Evolutionary conservation across 2,888 invertebrate genomes (phyloP).

Genomic region (Catocala sponsa): DNA sequence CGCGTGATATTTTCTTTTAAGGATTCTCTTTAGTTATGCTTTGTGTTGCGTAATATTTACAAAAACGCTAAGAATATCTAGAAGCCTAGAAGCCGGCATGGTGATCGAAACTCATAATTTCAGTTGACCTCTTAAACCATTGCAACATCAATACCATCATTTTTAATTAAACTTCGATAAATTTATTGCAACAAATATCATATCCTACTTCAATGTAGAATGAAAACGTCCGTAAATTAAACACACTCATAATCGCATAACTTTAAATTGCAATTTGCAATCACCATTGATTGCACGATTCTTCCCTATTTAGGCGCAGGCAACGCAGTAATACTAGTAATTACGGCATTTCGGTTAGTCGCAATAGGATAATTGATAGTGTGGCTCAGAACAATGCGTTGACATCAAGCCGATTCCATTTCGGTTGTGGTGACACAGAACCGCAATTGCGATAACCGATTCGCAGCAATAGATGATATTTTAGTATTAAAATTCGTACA

Average conservation of each 20-base stretch:
- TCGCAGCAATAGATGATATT: conserved; percentile 27
- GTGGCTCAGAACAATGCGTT: conserved; percentile 50
- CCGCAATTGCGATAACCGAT: conserved; percentile 43
- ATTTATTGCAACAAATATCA: too few relatives aligned
- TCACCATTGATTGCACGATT: conserved; percentile 13
- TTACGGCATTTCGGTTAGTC: conserved; percentile 46
- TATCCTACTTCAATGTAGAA: too few relatives aligned
- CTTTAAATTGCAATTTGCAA: conserved; percentile 3
- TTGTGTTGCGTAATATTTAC: too few relatives aligned
- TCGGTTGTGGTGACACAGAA: conserved; percentile 43
- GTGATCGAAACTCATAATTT: too few relatives aligned
- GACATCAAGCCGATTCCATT: conserved; percentile 49
- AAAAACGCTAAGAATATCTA: too few relatives aligned
- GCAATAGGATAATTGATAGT: conserved; percentile 59
- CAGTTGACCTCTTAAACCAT: too few relatives aligned
- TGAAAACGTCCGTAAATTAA: neutral
- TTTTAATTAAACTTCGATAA: too few relatives aligned
- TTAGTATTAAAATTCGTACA: conserved; percentile 20
- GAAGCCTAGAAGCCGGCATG: too few relatives aligned
- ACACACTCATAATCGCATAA: conserved; percentile 1
- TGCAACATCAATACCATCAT: too few relatives aligned
- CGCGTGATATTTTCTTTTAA: too few relatives aligned
- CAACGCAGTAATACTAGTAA: conserved; percentile 41
- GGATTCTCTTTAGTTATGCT: too few relatives aligned
- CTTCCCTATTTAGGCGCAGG: conserved; percentile 18